Evolutionary conservation across 2,797 vertebrate genomes (phyloP), one percentile per base, ranked within the genome.

Genomic region (Ciconia nigra): DNA sequence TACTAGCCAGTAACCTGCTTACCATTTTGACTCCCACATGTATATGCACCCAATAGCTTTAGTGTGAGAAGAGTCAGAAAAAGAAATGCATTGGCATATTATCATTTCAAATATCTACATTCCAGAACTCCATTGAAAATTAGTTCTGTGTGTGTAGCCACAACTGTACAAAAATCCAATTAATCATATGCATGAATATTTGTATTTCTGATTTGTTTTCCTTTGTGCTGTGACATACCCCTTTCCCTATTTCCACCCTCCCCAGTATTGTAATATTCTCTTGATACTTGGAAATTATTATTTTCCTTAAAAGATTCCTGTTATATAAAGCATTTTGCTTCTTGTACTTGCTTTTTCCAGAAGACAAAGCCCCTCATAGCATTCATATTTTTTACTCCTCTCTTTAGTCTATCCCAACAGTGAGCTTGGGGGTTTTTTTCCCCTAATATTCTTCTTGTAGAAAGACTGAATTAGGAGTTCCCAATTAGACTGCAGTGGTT

Each of bases 401-500:
- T 90, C 66, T 93, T 79, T 39, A 63, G 70, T 66, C 80, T 89
- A 33, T 65, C 93, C 65, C 57, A 87, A 77, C 19, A 41, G 20
- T 71, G 49, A 93, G 49, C 63, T 92, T 69, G 29, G 9, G 31
- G 2, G 13, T 73, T 90, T 76, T 76, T 79, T 55, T 2, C 16
- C 19, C 33, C 42, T 58, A 73, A 87, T 22, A 49, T 80, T 93
- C 47, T 77, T 83, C 63, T 63, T 63, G 31, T 59, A 74, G 67
- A 80, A 95, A 89, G 87, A 72, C 78, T 89, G 81, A 94, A 93
- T 85, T 93, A 92, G 67, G 74, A 95, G 90, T 83, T 93, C 61
- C 54, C 95, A 94, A 96, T 96, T 94, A 95, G 81, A 90, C 57
- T 90, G 78, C 58, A 57, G 57, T 76, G 57, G 93, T 66, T 94